Evolutionary conservation across 1,140 invertebrate species (phyloP), one percentile per base, ranked within the genome.

Genomic region (Drosophila punjabiensis): DNA sequence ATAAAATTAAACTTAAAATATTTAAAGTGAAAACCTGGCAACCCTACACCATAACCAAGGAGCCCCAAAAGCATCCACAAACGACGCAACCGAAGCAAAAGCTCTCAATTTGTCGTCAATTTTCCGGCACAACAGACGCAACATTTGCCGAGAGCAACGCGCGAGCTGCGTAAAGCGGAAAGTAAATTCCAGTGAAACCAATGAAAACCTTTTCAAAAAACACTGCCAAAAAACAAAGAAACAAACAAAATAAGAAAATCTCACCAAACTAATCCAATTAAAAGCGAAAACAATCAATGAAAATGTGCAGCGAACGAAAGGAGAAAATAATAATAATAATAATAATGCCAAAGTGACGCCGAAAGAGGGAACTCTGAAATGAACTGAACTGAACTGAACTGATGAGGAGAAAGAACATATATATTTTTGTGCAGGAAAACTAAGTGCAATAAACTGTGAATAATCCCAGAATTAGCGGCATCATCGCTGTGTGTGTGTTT

Each of bases 101-200:
- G 91, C 91, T 92, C 76, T 79, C 79, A 87, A 91, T 90, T 87
- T 76, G 88, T 92, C 83, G 91, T 90, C 77, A 91, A 91, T 92
- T 92, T 92, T 92, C 91, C 91, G 91, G 91, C 91, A 92, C 76
- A 92, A 92, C 85, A 92, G 91, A 92, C 91, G 83, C 82, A 91
- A 90, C 67, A 84, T 75, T 77, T 86, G 79, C 86, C 65, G 75
- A 68, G 69, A 83, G 70, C 48, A 69, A 53, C 85, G 85, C 85
- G 81, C 71, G 79, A 80, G 60, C 55, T 64, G 62, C 65, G 81
- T 53, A 77, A 48, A 84, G 79, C 67, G 55, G 76, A 79, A 73
- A 74, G 52, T 52, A 81, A 88, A 70, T 68, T 56, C 35, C 33
- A 81, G 58, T 81, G 62, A 71, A 69, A 47, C 33, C 45, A 67